These are phyloP conservation scores for Pterostichus niger DNA, from an alignment of 2,888 invertebrate genomes.

Conservation along the genomic window DNA sequence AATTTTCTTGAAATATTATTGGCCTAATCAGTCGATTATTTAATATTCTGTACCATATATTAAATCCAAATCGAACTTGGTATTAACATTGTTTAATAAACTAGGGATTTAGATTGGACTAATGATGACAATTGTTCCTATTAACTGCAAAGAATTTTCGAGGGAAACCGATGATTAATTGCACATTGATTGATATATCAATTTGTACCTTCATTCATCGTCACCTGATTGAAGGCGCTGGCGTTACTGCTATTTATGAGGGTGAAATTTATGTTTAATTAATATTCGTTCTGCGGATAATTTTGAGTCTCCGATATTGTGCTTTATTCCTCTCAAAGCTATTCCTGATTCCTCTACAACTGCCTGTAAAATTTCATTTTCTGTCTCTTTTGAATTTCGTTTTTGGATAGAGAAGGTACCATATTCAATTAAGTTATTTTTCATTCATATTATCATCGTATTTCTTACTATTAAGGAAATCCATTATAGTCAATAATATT, in stretches of 20 bases:
- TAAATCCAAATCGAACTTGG: too few species aligned
- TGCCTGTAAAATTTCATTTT: background rate
- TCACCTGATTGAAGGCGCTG: background rate
- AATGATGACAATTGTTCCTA: too few species aligned
- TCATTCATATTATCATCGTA: conserved; percentile 23
- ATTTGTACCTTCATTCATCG: background rate
- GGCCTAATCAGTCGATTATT: too few species aligned
- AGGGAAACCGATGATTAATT: background rate
- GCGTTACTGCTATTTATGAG: background rate
- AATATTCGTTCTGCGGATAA: too few species aligned
- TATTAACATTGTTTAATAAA: too few species aligned
- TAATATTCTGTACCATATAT: too few species aligned
- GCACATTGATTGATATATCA: background rate
- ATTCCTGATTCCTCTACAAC: background rate
- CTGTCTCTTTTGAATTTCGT: conserved; percentile 29
- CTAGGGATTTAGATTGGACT: too few species aligned
- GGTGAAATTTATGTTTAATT: background rate
- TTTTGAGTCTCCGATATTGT: background rate
- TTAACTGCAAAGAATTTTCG: background rate
- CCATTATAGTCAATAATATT: conserved; percentile 21
- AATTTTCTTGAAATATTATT: too few species aligned
- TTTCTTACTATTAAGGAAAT: conserved; percentile 15
- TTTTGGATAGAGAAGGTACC: background rate
- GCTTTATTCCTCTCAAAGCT: background rate
- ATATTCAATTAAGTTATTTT: conserved; percentile 31